These are phyloP conservation scores for Poeciliopsis occidentalis DNA, from an alignment of 2,113 vertebrate genomes.

Conservation along the genomic window DNA sequence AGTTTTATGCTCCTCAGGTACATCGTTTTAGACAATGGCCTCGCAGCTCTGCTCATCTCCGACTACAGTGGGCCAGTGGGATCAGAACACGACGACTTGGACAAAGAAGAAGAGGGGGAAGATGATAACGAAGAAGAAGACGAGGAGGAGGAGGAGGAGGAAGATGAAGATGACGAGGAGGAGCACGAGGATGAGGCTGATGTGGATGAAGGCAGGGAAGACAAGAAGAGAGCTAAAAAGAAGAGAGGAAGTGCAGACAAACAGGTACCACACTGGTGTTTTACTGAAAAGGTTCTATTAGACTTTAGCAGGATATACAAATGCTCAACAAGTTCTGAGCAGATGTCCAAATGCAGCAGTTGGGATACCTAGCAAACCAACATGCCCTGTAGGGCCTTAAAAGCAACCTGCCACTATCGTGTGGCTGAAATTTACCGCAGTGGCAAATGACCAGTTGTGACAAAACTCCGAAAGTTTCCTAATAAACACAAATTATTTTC, in stretches of 20 bases:
- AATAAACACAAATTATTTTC: not conserved
- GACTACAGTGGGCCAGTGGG: constrained; percentile 80
- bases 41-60: constrained; percentile 92
- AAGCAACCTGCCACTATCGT: no score
- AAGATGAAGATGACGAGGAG: constrained; percentile 81
- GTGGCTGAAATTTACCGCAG: no score
- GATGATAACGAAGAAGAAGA: constrained; percentile 74
- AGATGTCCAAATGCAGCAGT: not conserved
- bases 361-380: not conserved
- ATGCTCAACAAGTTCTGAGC: not conserved
- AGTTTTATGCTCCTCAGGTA: constrained; percentile 75
- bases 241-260: constrained; percentile 90
- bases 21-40: constrained; percentile 88
- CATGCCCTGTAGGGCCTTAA: no score
- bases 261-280: constrained; percentile 78
- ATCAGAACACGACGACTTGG: constrained; percentile 39
- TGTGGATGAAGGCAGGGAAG: constrained; percentile 75
- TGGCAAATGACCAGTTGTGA: no score
- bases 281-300: not conserved
- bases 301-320: not conserved
- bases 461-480: no score
- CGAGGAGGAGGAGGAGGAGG: constrained; percentile 81
- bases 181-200: constrained; percentile 81
- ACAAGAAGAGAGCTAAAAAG: constrained; percentile 55
- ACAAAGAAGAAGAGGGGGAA: constrained; percentile 44